Evolutionary conservation across 2,797 vertebrate species (phyloP), one percentile per base, ranked within the genome.

Genomic region (Salmo trutta): DNA sequence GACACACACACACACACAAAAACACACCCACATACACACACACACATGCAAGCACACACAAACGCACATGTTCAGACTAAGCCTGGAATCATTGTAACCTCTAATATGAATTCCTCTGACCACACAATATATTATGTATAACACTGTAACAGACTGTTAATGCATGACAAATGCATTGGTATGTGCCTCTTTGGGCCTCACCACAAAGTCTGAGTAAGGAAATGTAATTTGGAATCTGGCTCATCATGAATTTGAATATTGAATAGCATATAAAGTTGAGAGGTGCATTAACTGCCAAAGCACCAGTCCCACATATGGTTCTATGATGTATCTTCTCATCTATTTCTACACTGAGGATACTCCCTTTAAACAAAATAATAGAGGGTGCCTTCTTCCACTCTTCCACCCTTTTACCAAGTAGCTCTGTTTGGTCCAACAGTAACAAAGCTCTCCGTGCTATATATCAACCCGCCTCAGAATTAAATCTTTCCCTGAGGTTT

Each of bases 401-500:
- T 82, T 88, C 73, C 80, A 71, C 33, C 77, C 83, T 82, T 78
- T 31, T 83, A 75, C 84, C 77, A 59, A 76, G 81, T 82, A 84
- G 87, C 88, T 85, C 83, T 19, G 21, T 59, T 19, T 59, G 79
- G 82, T 93, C 88, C 89, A 91, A 90, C 80, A 88, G 88, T 86
- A 93, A 91, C 88, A 93, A 90, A 82, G 75, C 77, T 84, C 79
- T 87, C 83, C 52, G 33, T 88, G 79, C 79, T 69, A 87, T 87
- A 90, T 80, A 91, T 91, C 88, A 87, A 82, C 77, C 85, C 83
- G 83, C 83, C 81, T 80, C 85, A 88, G 84, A 90, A 91, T 83
- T 82, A 89, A 83, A 86, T 83, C 84, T 89, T 91, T 92, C 88
- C 89, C 90, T 80, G 86, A 84, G 90, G 90, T 93, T 91, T 66